These are phyloP conservation scores for Cavia aperea DNA, from an alignment of 2,113 vertebrate genomes.

Conservation along the genomic window DNA sequence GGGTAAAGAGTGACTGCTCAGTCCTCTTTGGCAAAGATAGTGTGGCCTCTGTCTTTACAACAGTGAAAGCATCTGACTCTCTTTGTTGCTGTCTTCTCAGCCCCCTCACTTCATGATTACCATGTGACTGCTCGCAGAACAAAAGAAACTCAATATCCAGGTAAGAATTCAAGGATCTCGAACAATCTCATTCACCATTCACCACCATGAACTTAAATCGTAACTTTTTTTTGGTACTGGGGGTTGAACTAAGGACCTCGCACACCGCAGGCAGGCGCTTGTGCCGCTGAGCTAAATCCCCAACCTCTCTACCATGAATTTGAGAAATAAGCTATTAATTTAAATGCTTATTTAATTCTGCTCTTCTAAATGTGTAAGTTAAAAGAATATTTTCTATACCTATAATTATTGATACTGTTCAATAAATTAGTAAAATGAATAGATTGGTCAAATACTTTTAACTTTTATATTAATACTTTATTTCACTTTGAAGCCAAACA, in stretches of 20 bases:
- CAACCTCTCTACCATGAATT: background rate
- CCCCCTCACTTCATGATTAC: background rate
- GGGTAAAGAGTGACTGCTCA: background rate
- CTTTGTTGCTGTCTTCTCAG: background rate
- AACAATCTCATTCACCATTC: background rate
- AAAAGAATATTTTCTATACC: background rate
- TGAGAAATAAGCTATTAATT: background rate
- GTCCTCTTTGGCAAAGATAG: background rate
- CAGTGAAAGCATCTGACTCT: background rate
- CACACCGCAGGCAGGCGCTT: too few species aligned
- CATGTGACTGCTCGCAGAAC: background rate
- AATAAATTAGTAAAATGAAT: background rate
- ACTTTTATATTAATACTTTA: background rate
- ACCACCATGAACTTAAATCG: background rate
- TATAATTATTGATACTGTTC: background rate
- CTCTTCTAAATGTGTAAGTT: background rate
- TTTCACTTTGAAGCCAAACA: background rate
- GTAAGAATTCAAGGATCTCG: background rate
- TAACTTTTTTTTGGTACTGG: too few species aligned
- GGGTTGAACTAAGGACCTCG: too few species aligned
- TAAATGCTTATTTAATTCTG: background rate
- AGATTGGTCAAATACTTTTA: background rate
- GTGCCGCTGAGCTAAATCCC: too few species aligned
- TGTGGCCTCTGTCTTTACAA: background rate
- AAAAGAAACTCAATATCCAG: background rate